These are phyloP conservation scores for Drosophila tristis DNA, from an alignment of 1,140 invertebrate species.

Conservation along the genomic window DNA sequence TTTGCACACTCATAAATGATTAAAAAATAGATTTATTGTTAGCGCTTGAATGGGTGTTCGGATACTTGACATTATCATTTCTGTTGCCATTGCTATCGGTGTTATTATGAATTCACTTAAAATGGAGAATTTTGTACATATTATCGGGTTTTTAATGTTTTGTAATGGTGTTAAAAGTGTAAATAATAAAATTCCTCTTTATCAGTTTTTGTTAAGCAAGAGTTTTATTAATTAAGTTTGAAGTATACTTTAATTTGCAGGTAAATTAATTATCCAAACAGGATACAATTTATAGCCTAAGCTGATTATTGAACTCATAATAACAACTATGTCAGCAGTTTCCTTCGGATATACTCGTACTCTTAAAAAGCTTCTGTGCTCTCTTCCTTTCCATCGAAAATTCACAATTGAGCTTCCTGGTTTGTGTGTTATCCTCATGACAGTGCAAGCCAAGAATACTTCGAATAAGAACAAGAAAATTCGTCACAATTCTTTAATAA, in stretches of 20 bases:
- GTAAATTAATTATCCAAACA: too few species aligned
- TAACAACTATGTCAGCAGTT: too few species aligned
- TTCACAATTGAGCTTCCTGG: constrained; percentile 27
- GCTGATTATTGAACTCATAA: too few species aligned
- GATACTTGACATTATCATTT: constrained; percentile 50
- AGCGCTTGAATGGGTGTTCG: constrained; percentile 44
- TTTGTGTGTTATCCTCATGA: constrained; percentile 57
- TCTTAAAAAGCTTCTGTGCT: too few species aligned
- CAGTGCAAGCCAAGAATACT: constrained; percentile 42
- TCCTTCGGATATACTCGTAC: background rate
- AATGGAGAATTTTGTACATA: constrained; percentile 15
- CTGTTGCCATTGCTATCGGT: constrained; percentile 38
- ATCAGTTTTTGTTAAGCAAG: too few species aligned
- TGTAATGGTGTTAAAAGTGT: constrained; percentile 6
- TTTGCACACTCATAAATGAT: constrained; percentile 49
- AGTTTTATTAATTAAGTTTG: too few species aligned
- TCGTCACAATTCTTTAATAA: constrained; percentile 42
- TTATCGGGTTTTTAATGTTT: constrained; percentile 26
- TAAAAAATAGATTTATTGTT: constrained; percentile 28
- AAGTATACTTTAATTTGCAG: too few species aligned
- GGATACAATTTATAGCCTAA: too few species aligned
- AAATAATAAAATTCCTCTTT: background rate
- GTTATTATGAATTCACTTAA: constrained; percentile 61
- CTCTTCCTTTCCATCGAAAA: too few species aligned
- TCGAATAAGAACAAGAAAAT: constrained; percentile 40